Evolutionary conservation across 2,113 vertebrate species (phyloP).

Genomic region (Rhynchopsitta pachyrhyncha): DNA sequence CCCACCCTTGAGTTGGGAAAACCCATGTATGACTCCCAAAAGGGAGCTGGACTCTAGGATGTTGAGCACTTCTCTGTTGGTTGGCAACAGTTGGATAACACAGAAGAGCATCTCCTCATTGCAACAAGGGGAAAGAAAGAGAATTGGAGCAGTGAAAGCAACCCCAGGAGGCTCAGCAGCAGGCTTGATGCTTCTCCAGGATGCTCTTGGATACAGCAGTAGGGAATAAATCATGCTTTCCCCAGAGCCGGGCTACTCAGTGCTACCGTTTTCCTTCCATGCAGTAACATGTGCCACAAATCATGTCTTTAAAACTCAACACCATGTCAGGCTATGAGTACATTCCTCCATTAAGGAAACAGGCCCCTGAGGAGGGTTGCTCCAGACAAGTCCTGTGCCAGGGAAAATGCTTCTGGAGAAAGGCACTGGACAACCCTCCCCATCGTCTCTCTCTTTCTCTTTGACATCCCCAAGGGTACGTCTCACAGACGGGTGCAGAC

Average conservation of each 20-base stretch:
- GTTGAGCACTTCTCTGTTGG: neutral
- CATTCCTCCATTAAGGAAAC: neutral
- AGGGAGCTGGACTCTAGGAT: neutral
- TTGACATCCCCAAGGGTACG: neutral
- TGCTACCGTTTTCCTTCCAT: neutral
- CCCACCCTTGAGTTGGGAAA: neutral
- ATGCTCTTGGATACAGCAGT: neutral
- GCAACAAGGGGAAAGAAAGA: neutral
- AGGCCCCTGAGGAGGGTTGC: neutral
- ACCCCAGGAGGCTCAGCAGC: neutral
- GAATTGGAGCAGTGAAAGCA: neutral
- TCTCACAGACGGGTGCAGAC: neutral
- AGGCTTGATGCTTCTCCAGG: neutral
- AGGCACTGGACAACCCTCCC: neutral
- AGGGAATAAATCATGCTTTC: neutral
- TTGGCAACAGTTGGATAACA: neutral
- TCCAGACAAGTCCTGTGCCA: neutral
- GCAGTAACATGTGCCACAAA: neutral
- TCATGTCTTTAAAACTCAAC: neutral
- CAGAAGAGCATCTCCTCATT: neutral
- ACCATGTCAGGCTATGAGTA: neutral
- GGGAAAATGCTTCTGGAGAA: neutral
- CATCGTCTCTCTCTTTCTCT: neutral
- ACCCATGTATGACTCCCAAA: neutral
- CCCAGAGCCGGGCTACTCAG: fast-evolving